A percentile compares a stretch with the other conserved stretches of the same genome.
Evolutionary conservation across 2,797 vertebrate species (phyloP).

Genomic region (Heterohyrax brucei): DNA sequence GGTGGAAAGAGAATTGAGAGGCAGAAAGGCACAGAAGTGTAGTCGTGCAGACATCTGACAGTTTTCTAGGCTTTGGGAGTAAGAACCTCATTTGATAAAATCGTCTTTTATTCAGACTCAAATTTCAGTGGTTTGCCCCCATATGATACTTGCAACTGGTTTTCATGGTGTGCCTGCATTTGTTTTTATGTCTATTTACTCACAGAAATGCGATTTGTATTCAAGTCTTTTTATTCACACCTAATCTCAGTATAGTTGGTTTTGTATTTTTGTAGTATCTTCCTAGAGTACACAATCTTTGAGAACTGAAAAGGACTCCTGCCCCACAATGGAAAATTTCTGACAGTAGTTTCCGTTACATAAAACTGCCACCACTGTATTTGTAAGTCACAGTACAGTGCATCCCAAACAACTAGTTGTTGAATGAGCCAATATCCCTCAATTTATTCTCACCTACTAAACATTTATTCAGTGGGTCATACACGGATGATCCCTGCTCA

Average conservation of each 20-base stretch:
- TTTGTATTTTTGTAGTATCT: constrained; percentile 15
- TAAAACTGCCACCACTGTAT: background rate
- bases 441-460: background rate
- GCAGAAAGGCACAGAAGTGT: background rate
- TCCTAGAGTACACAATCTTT: background rate
- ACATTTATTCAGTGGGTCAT: background rate
- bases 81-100: background rate
- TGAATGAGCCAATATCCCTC: background rate
- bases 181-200: background rate
- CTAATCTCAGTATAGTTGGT: background rate
- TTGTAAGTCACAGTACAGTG: background rate
- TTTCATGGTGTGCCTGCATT: background rate
- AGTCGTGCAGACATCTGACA: background rate
- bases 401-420: background rate
- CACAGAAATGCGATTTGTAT: background rate
- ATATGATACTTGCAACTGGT: background rate
- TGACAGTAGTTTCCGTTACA: background rate
- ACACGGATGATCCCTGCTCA: background rate
- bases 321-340: background rate
- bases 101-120: background rate
- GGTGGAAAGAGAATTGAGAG: background rate
- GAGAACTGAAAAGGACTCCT: background rate
- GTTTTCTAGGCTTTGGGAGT: background rate
- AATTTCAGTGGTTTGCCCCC: background rate
- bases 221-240: background rate